Base-by-base conservation (phyloP, 2,888 invertebrate genomes). In the Eristalinus sepulchralis region DNA sequence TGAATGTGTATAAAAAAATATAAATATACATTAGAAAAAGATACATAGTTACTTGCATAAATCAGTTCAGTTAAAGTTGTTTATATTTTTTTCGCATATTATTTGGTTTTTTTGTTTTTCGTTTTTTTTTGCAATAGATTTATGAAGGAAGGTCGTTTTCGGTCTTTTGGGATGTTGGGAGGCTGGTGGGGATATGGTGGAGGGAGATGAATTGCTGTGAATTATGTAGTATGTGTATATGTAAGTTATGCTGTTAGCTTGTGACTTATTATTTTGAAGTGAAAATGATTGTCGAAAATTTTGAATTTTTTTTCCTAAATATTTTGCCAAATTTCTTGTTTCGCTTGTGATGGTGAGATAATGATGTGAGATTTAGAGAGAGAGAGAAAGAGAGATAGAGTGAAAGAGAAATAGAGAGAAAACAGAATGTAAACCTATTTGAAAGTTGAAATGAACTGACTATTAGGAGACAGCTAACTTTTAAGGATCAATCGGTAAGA, bases 31-130 rank as follows among this genome's bases (percentile, higher is more conserved):
- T 83, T 86, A 86, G 86, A 86, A 86, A 85, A 86, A 86, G 86
- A 86, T 86, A 86, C 86, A 86, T 86, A 86, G 86, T 86, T 86
- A 83, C 86, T 86, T 86, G 86, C 86, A 86, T 86, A 86, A 86
- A 86, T 86, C 86, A 86, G 86, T 86, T 86, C 86, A 86, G 86
- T 86, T 86, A 86, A 86, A 86, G 73, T 71, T 79, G 70, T 70
- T 47, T 47, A 17, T 8, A 13, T 68, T 77, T 39, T 78, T 68
- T 67, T 60, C 11, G 59, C 64, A 70, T 71, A 57, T 66, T 67
- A 24, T 62, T 68, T 59, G 33, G 27, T 57, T 27, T 68, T 59
- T 83, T 62, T 39, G 22, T 63, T 59, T 64, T 47, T 13, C 57
- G 60, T 27, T 75, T 34, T 33, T 68, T 71, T 60, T 60, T 36